Evolutionary conservation across 1,140 invertebrate genomes (phyloP), one percentile per base, ranked within the genome.

Genomic region (Heliconius himera): DNA sequence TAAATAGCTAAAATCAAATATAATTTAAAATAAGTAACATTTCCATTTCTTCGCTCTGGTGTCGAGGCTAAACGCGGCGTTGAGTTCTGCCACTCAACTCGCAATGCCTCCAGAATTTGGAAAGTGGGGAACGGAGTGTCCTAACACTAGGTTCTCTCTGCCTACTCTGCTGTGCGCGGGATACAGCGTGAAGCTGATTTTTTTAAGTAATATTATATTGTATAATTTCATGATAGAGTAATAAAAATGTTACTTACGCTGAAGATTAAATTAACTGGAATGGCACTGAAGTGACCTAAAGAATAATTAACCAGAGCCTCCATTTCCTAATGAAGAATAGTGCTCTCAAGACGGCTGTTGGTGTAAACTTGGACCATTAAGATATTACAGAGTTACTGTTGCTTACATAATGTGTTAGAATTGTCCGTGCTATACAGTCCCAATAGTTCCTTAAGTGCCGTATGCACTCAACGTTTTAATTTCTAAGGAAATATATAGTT

Each of bases 231-330:
- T 66, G 60, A 66, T 66, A 66, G 60, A 29, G 60, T 66, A 66
- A 66, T 29, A 66, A 66, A 66, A 66, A 66, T 29, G 60, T 66
- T 0, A 66, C 26, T 66, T 16, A 66, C 11, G 22, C n/a, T 66
- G n/a, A 73, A 81, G 82, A 89, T 92, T 93, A 92, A 93, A 92
- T 92, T 92, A 91, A 85, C 87, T 88, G 85, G 88, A 91, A 92
- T 89, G 86, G 87, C 83, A 87, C 90, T 88, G 76, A 90, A 90
- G 90, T 90, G 90, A 91, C 91, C 92, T 83, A 80, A 90, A 91
- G 91, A 92, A 92, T 92, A 91, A 91, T 91, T 91, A 90, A 92
- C 73, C 85, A 80, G 84, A 76, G 88, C 85, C 83, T 89, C 87
- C 85, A 84, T 83, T 84, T 80, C 70, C 79, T 93, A 93, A 93